Evolutionary conservation across 2,888 invertebrate species (phyloP), one percentile per base, ranked within the genome.

Genomic region (Eupithecia subumbrata): DNA sequence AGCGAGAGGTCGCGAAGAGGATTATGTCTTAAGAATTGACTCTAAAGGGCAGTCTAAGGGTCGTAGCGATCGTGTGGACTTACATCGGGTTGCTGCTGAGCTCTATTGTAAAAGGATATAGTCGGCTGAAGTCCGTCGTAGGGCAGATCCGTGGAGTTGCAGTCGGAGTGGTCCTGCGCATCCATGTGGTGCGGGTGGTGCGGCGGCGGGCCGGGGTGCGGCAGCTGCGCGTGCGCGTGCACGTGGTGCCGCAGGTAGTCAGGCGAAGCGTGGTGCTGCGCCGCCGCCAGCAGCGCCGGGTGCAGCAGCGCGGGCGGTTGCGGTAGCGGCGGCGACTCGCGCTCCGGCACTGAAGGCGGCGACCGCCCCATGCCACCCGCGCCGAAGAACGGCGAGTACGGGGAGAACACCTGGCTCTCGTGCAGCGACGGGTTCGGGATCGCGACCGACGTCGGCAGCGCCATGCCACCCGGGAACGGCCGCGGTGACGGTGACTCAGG

Each of bases 371-470:
- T 80, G 78, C 88, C 95, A 70, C 95, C 95, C 76, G 95, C 95
- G 82, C 97, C 97, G 95, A 98, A 98, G 95, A 98, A 98, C 84
- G 98, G 98, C 88, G 97, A 97, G 95, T 98, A 98, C 84, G 98
- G 98, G 83, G 98, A 98, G 94, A 98, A 98, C 88, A 98, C 98
- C 95, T 98, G 98, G 90, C 98, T 98, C 95, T 98, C 98, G 95
- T 98, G 98, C 85, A 99, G 96, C 89, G 98, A 98, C 76, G 99
- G 99, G 93, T 99, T 99, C 78, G 99, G 98, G 91, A 99, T 99
- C 90, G 99, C 99, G 88, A 99, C 99, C 79, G 98, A 98, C 78
- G 99, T 99, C 83, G 99, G 98, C 90, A 99, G 96, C 86, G 98
- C 97, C 95, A 98, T 96, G 95, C 98, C 97, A 76, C 98, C 97